Percentiles rank a stretch among this genome's conserved stretches.
These are phyloP conservation scores for Tachuris rubrigastra DNA, from an alignment of 2,113 vertebrate genomes.

Conservation along the genomic window DNA sequence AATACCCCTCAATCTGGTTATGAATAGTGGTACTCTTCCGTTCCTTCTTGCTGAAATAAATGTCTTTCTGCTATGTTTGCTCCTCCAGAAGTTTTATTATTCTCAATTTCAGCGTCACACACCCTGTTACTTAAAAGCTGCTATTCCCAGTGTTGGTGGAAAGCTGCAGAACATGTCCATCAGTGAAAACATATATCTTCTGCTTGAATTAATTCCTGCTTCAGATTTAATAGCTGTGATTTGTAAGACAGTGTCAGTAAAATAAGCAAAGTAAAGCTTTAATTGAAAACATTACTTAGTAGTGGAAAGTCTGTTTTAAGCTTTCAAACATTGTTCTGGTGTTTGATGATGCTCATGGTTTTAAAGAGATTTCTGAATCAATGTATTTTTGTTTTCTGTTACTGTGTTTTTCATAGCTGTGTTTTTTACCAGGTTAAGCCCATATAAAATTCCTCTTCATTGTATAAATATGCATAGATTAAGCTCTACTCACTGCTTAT, in stretches of 20 bases:
- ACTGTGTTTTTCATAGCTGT: neutral
- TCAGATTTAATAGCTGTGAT: neutral
- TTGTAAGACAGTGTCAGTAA: neutral
- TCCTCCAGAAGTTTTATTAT: neutral
- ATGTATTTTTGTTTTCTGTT: neutral
- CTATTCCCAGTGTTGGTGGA: neutral
- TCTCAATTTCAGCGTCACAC: neutral
- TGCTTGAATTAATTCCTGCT: neutral
- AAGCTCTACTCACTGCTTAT: neutral
- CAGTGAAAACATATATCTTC: neutral
- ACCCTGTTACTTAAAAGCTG: neutral
- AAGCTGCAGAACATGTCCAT: neutral
- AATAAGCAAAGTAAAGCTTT: neutral
- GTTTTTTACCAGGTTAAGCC: neutral
- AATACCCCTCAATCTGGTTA: neutral
- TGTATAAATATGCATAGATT: neutral
- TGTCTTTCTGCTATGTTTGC: neutral
- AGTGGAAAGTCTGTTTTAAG: neutral
- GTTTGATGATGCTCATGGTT: neutral
- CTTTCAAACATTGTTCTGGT: neutral
- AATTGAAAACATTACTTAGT: neutral
- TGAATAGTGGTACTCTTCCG: neutral
- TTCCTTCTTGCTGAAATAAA: neutral
- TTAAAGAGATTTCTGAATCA: neutral
- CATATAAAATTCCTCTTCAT: neutral